Base-by-base conservation (phyloP, 64 coral and sea anemone species). In the Platygyra sinensis region DNA sequence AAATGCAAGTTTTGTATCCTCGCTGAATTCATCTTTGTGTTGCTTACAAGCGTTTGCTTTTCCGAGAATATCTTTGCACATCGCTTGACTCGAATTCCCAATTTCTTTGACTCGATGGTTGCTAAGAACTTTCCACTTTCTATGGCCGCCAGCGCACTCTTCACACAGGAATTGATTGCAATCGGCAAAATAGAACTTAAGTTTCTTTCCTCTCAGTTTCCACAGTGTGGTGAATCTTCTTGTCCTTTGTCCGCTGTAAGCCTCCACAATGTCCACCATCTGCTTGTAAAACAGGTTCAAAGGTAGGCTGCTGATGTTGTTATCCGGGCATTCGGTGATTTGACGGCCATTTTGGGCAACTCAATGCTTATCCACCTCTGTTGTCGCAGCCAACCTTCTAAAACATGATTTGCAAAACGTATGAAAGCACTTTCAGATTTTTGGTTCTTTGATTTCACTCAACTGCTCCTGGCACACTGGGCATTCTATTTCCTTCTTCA, bases 251-350 rank as follows among this genome's bases (percentile, higher is more conserved):
- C 17, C 86, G 74, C 76, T 91, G 89, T 74, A 87, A 91, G 14
- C 83, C 82, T 89, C 89, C 12, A 94, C 62, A 28, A 67, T 94
- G 72, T 91, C 90, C 52, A 91, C 30, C 25, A 87, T 73, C 59
- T 17, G 49, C 89, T 83, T 30, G 62, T 83, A 15, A 33, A 64
- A 8, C 57, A 86, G 29, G 86, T 84, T 28, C 89, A 89, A 19
- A 80, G 54, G 67, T 80, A 95, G 12, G 89, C 93, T 74, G 82
- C 54, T 38, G 82, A 85, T 19, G 30, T 80, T 4, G 89, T 95
- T n/a, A 75, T 29, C 65, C 17, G 59, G 39, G 80, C 90, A 39
- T 57, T 73, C 18, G 65, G 65, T 69, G 22, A 25, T n/a, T 25
- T 11, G 22, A 27, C 65, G 65, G n/a, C 65, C n/a, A 69, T 24